Evolutionary conservation across 2,797 vertebrate genomes (phyloP).

Genomic region (Eidolon dupreanum): DNA sequence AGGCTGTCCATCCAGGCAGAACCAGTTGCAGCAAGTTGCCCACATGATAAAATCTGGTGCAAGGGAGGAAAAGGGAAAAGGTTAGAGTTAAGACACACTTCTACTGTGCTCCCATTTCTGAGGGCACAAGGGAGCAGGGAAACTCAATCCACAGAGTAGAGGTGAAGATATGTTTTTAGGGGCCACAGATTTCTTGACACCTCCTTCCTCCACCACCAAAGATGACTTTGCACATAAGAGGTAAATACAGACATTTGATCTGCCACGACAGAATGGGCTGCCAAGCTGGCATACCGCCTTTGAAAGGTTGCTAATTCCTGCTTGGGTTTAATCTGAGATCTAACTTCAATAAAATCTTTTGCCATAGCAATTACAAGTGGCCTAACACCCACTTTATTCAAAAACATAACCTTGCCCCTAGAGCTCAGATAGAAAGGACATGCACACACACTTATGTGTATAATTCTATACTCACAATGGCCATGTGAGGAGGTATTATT

Average conservation of each 20-base stretch:
- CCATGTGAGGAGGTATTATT: background rate
- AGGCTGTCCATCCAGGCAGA: slow-evolving; percentile 91
- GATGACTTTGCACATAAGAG: background rate
- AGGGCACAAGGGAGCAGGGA: background rate
- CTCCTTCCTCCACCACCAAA: background rate
- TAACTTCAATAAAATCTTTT: slow-evolving; percentile 37
- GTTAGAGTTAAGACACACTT: background rate
- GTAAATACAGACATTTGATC: background rate
- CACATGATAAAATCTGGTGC: slow-evolving; percentile 89
- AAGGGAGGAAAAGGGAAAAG: background rate
- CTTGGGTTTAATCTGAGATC: slow-evolving; percentile 3
- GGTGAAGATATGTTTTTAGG: background rate
- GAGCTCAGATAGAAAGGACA: background rate
- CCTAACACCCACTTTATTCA: slow-evolving; percentile 20
- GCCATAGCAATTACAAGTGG: background rate
- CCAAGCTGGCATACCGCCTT: background rate
- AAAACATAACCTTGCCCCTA: background rate
- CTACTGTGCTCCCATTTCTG: background rate
- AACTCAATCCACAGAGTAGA: background rate
- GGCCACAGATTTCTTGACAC: background rate
- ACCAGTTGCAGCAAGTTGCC: slow-evolving; percentile 95
- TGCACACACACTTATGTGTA: no score
- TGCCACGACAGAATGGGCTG: background rate
- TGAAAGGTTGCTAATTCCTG: background rate
- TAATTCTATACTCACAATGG: background rate